Conservation (phyloP, 2,888 invertebrate genomes). For the Ariolimax columbianus region DNA sequence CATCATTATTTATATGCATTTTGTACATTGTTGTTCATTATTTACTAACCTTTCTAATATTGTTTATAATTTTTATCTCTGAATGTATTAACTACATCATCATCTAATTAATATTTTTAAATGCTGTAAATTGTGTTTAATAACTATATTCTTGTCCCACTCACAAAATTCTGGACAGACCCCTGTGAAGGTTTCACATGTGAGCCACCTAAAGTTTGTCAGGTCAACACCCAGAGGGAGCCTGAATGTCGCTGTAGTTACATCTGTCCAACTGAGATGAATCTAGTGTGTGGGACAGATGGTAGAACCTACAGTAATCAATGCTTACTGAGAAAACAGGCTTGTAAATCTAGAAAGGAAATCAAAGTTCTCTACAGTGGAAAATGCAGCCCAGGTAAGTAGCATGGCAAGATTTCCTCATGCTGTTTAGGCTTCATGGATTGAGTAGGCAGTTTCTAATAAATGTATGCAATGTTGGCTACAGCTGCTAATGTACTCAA, state of each 20-base stretch:
- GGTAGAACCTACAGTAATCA: conserved; percentile 94
- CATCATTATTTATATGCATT: too few species aligned
- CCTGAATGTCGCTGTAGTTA: conserved; percentile 90
- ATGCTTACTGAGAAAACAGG: conserved; percentile 94
- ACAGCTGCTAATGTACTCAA: not conserved
- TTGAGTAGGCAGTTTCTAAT: not conserved
- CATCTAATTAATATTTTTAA: not conserved
- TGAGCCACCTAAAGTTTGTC: conserved; percentile 88
- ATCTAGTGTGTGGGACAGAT: conserved; percentile 95
- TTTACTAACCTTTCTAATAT: too few species aligned
- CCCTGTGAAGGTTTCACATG: conserved; percentile 90
- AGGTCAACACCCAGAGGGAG: conserved; percentile 86
- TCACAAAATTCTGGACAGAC: conserved; percentile 82
- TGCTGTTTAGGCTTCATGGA: not conserved
- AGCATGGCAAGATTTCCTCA: not conserved
- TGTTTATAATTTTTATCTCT: too few species aligned
- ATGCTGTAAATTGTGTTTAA: not conserved
- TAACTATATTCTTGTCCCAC: not conserved
- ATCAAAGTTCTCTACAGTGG: conserved; percentile 88
- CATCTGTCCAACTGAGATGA: conserved; percentile 78
- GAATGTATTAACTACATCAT: too few species aligned
- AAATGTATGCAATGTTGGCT: conserved; percentile 1
- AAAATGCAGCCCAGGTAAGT: conserved; percentile 86
- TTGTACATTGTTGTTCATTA: too few species aligned
- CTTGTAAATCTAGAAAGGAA: conserved; percentile 86